These are phyloP conservation scores for Pithys albifrons DNA, from an alignment of 2,113 vertebrate species.

Conservation along the genomic window DNA sequence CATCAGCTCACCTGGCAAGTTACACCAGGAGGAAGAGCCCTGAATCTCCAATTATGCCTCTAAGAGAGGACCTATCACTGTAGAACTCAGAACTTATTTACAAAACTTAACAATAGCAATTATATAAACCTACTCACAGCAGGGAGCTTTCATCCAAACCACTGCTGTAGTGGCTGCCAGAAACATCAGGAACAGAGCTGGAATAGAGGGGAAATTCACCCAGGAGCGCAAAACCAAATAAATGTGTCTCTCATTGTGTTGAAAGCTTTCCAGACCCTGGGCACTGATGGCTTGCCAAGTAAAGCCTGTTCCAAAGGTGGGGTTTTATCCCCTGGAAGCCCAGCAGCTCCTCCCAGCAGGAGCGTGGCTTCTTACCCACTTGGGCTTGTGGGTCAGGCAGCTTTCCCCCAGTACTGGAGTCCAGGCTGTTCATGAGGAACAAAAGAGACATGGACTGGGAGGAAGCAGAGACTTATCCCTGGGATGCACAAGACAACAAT, in stretches of 20 bases:
- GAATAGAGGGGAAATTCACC: neutral
- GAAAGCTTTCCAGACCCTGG: neutral
- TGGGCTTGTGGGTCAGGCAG: neutral
- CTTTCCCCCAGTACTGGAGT: neutral
- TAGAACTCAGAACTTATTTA: neutral
- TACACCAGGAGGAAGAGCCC: neutral
- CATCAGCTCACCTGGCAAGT: neutral
- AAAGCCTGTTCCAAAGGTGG: conserved; percentile 16
- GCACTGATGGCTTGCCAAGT: neutral
- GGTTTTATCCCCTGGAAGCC: neutral
- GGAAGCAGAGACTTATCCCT: neutral
- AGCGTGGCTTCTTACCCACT: neutral
- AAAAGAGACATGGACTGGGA: neutral
- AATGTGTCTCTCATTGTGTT: neutral
- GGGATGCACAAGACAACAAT: rapidly evolving
- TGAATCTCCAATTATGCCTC: neutral
- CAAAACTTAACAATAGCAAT: neutral
- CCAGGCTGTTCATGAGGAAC: rapidly evolving
- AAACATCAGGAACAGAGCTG: neutral
- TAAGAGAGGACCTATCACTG: neutral
- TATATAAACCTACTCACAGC: conserved; percentile 25
- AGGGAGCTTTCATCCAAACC: conserved; percentile 47
- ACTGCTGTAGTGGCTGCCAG: conserved; percentile 17
- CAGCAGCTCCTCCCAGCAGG: neutral
- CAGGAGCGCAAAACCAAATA: conserved; percentile 20